Percentiles rank a stretch among this genome's conserved stretches.
These are phyloP conservation scores for Nixonia krombeini DNA, from an alignment of 1,140 invertebrate genomes.

Conservation along the genomic window DNA sequence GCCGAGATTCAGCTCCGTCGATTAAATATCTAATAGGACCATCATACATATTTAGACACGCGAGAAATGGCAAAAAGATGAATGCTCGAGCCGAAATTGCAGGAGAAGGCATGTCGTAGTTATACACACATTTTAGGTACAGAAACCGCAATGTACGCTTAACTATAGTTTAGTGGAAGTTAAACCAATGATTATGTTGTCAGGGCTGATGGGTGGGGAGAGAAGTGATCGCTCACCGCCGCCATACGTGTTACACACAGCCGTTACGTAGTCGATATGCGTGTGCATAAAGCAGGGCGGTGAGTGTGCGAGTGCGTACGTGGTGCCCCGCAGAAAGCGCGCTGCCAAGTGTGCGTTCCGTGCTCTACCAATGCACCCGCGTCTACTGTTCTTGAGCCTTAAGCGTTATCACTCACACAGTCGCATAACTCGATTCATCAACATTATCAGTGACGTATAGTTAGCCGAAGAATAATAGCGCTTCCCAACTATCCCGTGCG, in stretches of 20 bases:
- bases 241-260: slow-evolving; percentile 46
- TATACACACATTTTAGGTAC: slow-evolving; percentile 70
- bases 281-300: slow-evolving; percentile 39
- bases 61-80: not conserved
- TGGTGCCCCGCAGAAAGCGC: slow-evolving; percentile 35
- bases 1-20: slow-evolving; percentile 5
- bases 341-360: slow-evolving; percentile 41
- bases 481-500: slow-evolving; percentile 45
- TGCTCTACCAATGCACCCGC: slow-evolving; percentile 42
- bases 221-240: slow-evolving; percentile 66
- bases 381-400: slow-evolving; percentile 32
- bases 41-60: not conserved
- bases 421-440: slow-evolving; percentile 64
- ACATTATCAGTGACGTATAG: slow-evolving; percentile 66
- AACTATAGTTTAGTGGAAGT: slow-evolving; percentile 68
- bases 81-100: too few species aligned
- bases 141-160: slow-evolving; percentile 65
- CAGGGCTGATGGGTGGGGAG: slow-evolving; percentile 64
- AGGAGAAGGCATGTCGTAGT: slow-evolving; percentile 39
- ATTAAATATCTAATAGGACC: not conserved
- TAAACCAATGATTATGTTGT: slow-evolving; percentile 71
- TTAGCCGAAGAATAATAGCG: slow-evolving; percentile 52
- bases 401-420: slow-evolving; percentile 42
- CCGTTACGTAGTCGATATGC: slow-evolving; percentile 31
- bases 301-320: slow-evolving; percentile 44